Conservation (phyloP, 2,888 invertebrate genomes). For the Eutolmus rufibarbis region DNA sequence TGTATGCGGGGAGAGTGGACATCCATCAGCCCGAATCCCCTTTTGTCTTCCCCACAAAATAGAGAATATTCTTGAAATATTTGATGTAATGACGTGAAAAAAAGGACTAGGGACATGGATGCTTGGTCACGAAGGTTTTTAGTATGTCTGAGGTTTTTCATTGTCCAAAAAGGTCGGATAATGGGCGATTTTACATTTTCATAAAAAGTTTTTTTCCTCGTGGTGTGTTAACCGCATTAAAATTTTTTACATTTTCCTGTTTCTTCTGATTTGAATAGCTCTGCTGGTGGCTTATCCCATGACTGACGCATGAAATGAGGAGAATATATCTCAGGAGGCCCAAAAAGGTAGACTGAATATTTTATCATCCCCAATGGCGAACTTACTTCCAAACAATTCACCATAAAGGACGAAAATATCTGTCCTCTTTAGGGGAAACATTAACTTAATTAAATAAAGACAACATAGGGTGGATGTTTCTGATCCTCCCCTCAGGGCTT, state of each 20-base stretch:
- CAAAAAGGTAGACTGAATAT: background rate
- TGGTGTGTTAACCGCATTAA: background rate
- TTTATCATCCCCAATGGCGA: background rate
- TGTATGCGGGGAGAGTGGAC: conserved; percentile 16
- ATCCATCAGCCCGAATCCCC: background rate
- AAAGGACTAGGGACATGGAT: background rate
- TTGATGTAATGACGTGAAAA: conserved; percentile 20
- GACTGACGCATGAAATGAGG: background rate
- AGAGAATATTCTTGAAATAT: background rate
- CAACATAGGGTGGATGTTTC: background rate
- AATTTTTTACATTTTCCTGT: background rate
- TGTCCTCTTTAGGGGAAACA: background rate
- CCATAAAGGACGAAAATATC: background rate
- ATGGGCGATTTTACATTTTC: background rate
- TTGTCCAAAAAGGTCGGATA: background rate
- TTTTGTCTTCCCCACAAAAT: background rate
- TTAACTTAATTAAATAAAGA: background rate
- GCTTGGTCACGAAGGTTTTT: background rate
- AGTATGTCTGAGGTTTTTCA: background rate
- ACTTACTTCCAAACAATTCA: background rate
- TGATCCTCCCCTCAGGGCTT: background rate
- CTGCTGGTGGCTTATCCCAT: background rate
- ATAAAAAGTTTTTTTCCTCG: background rate
- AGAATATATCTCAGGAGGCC: background rate
- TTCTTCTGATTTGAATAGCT: background rate